These are phyloP conservation scores for Sylvietta virens DNA, from an alignment of 2,113 vertebrate species.

Conservation along the genomic window DNA sequence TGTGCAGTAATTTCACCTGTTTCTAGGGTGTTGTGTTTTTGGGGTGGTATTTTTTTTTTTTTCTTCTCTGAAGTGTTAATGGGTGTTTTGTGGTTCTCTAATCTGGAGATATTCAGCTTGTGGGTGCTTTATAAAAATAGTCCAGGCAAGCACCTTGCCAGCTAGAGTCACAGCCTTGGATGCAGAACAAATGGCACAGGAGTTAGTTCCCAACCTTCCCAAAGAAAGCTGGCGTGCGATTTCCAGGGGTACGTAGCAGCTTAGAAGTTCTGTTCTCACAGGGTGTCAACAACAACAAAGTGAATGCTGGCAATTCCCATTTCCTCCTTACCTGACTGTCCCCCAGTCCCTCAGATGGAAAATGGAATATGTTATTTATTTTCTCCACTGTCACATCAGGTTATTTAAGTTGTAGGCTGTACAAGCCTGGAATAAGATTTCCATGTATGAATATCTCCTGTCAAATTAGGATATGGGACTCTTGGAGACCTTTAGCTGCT, in stretches of 20 bases:
- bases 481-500: neutral
- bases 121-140: neutral
- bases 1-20: neutral
- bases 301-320: neutral
- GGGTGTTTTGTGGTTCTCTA: neutral
- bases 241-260: neutral
- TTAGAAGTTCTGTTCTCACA: neutral
- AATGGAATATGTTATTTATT: neutral
- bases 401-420: neutral
- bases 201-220: neutral
- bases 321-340: neutral
- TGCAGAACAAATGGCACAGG: neutral
- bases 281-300: neutral
- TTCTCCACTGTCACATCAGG: neutral
- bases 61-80: neutral
- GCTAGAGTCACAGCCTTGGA: neutral
- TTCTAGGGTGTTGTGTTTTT: neutral
- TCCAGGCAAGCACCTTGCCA: neutral
- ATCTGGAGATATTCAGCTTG: neutral
- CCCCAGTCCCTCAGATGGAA: neutral
- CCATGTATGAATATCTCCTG: neutral
- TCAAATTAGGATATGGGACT: neutral
- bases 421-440: neutral
- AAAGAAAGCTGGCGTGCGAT: neutral
- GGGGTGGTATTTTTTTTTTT: fast-evolving